phyloP scores from a whole-genome alignment of 2,113 vertebrate species.

The Macquaria australasica region DNA sequence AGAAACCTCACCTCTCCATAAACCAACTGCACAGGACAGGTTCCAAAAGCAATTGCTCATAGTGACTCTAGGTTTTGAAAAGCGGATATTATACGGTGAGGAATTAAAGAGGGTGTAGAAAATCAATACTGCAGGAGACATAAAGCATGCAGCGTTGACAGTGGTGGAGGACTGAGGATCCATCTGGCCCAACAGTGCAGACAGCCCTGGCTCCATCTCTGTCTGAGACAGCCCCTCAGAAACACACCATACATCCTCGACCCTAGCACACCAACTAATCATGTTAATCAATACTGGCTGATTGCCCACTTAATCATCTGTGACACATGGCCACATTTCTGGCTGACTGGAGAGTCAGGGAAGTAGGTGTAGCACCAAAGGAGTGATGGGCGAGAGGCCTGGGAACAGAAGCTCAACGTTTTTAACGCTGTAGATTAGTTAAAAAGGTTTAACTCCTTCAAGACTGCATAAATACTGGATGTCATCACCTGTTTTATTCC shows the following conservation, averaged over 20 bases:
- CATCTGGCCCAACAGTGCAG: constrained; percentile 70
- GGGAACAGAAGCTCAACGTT: constrained; percentile 57
- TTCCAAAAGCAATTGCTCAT: constrained; percentile 67
- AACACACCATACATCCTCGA: constrained; percentile 65
- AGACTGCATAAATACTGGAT: background rate
- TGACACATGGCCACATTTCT: constrained; percentile 74
- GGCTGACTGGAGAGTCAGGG: constrained; percentile 59
- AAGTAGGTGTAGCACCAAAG: constrained; percentile 59
- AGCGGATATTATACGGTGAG: constrained; percentile 70
- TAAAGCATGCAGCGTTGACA: constrained; percentile 79
- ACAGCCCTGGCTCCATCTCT: constrained; percentile 74
- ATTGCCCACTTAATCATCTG: constrained; percentile 83
- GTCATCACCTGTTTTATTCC: constrained; percentile 20
- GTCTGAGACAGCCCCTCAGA: constrained; percentile 64
- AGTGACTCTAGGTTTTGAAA: constrained; percentile 67
- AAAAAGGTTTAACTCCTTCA: constrained; percentile 63
- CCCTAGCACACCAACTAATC: constrained; percentile 76
- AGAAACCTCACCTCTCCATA: constrained; percentile 33
- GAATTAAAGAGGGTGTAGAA: constrained; percentile 75
- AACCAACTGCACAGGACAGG: constrained; percentile 39
- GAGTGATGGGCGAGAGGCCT: constrained; percentile 58
- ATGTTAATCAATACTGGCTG: constrained; percentile 84
- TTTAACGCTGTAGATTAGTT: constrained; percentile 59
- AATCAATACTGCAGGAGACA: constrained; percentile 83
- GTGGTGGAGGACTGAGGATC: constrained; percentile 70